Evolutionary conservation across 2,888 invertebrate genomes (phyloP), one percentile per base, ranked within the genome.

Genomic region (Zootermopsis nevadensis): DNA sequence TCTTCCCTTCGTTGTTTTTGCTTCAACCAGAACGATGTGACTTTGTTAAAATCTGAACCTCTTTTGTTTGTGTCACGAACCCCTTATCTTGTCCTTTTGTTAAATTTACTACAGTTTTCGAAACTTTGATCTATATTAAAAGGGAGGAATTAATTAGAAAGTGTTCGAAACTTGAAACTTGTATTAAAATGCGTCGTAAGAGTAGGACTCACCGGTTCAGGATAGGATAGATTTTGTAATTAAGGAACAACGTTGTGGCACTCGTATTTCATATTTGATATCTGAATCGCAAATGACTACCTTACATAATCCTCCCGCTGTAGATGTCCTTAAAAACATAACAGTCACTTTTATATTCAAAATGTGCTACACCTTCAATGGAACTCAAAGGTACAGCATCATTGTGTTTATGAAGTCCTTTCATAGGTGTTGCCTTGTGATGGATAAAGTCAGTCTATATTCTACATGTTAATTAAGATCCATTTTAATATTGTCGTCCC

Each of bases 21-120:
- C 74, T 38, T 24, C 74, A 22, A 3, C 38, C 42, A 74, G 33
- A 74, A 38, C 74, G 31, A 10, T 35, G 69, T 33, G 33, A 33
- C 69, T 31, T 30, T 31, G 69, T 31, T 30, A 69, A 69, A 74
- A 38, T 74, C 38, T 24, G 35, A 74, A 38, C 74, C 35, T 53
- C 77, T 60, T 79, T 79, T 79, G 79, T 79, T 79, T 33, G 79
- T 79, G 79, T 79, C 79, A 60, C 79, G 60, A n/a, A 27, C 33
- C 77, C 48, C 27, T 66, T 79, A 79, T 79, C 79, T 79, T 66
- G 79, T 66, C 35, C 35, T 8, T 0, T n/a, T 66, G 79, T 66
- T 79, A 79, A 79, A 79, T 79, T 79, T 79, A 79, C 79, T 60
- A 22, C 66, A 79, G 79, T 79, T 79, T 79, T 79, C 66, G 60